Evolutionary conservation across 2,113 vertebrate species (phyloP), one percentile per base, ranked within the genome.

Genomic region (Elgaria multicarinata): DNA sequence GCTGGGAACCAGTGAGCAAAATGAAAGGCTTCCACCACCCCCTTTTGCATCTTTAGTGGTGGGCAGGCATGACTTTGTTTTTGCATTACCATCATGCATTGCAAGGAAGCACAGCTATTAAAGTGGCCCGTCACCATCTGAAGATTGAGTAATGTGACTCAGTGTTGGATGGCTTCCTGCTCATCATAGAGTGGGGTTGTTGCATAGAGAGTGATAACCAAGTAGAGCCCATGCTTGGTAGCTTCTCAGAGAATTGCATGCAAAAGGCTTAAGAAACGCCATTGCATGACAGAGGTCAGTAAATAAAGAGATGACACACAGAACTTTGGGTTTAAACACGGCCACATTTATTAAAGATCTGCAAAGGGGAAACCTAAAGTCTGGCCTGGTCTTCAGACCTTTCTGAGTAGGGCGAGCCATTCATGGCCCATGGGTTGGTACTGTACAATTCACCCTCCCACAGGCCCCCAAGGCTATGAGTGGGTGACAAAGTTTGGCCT

Each of bases 71-170:
- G 22, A 10, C 77, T 92, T 64, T 14, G 3, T 91, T 76, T 82
- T 87, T 33, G 67, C 55, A 13, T 55, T 14, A 55, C 76, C 79
- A 46, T 85, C 87, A 92, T 87, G 24, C 44, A 53, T 58, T 74
- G 2, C 13, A 36, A 88, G 81, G 69, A 83, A 84, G 89, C 36
- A 82, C 81, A 89, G 82, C 58, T 58, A 33, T 16, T 85, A 55
- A 42, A 66, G 50, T 90, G 1, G 67, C 71, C 53, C 1, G 0
- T 83, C 87, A 80, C 83, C 88, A 90, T 87, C 85, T 28, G 3
- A 20, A 33, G 66, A 9, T 72, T 92, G 83, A 79, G 50, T 94
- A 95, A 94, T 91, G 91, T 91, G 33, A 58, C 80, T 77, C 66
- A 33, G 79, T 58, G 91, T 92, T 90, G 46, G 4, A 92, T 90